Base-by-base conservation (phyloP, 1,140 invertebrate genomes). In the Nixonia krombeini region DNA sequence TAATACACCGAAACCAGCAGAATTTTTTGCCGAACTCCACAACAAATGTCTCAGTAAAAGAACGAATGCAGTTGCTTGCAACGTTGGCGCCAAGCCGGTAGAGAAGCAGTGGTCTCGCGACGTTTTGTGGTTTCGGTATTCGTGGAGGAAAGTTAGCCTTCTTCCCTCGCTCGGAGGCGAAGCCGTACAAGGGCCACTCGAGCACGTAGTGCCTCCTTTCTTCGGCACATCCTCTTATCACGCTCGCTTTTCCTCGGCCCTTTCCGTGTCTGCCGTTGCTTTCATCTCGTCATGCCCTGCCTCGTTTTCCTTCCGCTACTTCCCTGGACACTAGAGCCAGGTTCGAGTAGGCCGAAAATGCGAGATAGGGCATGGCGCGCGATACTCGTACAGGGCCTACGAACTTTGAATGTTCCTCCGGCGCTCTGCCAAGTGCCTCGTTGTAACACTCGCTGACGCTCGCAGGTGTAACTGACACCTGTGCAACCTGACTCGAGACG, bases 391-490 rank as follows among this genome's bases (percentile, higher is more conserved):
- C n/a, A 4, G 16, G 4, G 15, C 18, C 23, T 23, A n/a, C 38
- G 35, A 35, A 18, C 5, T 40, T 23, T 28, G 31, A 37, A 12
- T 47, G 37, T 50, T 56, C 33, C n/a, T 12, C n/a, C 13, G 8
- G 6, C 26, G 8, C 1, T n/a, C n/a, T 5, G n/a, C 21, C 45
- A 18, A 62, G 51, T 25, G 53, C 42, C 18, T 38, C n/a, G 35
- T 42, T 47, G 57, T 40, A 41, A 38, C n/a, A n/a, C 26, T 26
- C n/a, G 45, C 58, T 42, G 33, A 28, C 41, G 44, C 13, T 47
- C 37, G 33, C 58, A 65, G 63, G 67, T 74, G 72, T 74, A 69
- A 66, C 51, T 72, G 68, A 71, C 62, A 74, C 57, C 69, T 65
- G 58, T 57, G 57, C 69, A 67, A 72, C 70, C 64, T 58, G 53